Percentiles rank a stretch among this genome's conserved stretches.
Evolutionary conservation across 2,888 invertebrate genomes (phyloP).

Genomic region (Amiota mariae): DNA sequence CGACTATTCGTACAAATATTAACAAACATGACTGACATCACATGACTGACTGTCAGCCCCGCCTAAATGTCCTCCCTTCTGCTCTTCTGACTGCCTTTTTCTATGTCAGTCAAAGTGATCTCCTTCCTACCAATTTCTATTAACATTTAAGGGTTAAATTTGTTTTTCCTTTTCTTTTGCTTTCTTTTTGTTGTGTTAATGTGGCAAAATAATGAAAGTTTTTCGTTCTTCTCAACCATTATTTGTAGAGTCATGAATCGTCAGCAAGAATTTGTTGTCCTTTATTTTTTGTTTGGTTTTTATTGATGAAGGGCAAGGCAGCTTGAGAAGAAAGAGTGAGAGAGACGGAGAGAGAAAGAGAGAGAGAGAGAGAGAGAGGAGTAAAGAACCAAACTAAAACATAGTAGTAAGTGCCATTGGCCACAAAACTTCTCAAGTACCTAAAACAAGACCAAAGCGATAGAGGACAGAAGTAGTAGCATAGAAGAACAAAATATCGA

Average conservation of each 20-base stretch:
- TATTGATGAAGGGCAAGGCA: background rate
- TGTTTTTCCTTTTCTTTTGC: background rate
- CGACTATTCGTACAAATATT: background rate
- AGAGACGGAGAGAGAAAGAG: background rate
- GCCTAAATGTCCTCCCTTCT: background rate
- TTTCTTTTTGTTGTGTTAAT: background rate
- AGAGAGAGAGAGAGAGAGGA: background rate
- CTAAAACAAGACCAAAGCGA: background rate
- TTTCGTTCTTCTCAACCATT: background rate
- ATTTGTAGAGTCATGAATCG: conserved; percentile 4
- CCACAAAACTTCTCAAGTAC: conserved; percentile 23
- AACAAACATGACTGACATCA: background rate
- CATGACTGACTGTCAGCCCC: background rate
- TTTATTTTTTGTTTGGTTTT: background rate
- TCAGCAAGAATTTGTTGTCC: background rate
- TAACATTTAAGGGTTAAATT: background rate
- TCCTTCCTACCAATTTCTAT: conserved; percentile 5
- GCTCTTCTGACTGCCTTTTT: background rate
- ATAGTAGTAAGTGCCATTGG: background rate
- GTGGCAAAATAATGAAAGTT: conserved; percentile 18
- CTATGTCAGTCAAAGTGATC: conserved; percentile 28
- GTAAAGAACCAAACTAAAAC: background rate
- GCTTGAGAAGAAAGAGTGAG: background rate
- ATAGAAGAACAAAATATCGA: no score
- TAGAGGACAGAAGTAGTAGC: no score